Conservation (phyloP, 2,888 invertebrate genomes). For the Trissolcus brochymenae region DNA sequence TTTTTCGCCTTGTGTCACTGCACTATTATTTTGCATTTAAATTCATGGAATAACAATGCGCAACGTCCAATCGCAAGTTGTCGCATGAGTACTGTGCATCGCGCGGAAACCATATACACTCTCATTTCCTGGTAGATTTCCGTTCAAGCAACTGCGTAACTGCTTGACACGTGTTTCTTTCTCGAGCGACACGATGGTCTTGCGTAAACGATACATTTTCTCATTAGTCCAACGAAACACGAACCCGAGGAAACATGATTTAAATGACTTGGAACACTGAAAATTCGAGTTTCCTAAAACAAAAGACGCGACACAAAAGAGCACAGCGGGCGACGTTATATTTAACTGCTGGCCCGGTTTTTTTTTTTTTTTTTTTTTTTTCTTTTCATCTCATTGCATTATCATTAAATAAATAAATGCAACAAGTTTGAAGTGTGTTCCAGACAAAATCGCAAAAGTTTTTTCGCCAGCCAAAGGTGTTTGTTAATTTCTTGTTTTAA, state of each 20-base stretch:
- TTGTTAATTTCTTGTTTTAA: constrained; percentile 23
- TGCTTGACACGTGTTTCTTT: constrained; percentile 57
- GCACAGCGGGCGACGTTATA: not conserved
- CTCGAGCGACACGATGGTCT: constrained; percentile 37
- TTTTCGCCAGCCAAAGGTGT: constrained; percentile 1
- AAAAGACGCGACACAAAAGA: constrained; percentile 10
- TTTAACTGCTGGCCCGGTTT: not conserved
- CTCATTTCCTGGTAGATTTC: constrained; percentile 53
- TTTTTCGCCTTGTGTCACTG: constrained; percentile 15
- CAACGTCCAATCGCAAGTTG: constrained; percentile 64
- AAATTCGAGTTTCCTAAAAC: constrained; percentile 25
- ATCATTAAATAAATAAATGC: constrained; percentile 34
- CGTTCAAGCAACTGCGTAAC: constrained; percentile 50
- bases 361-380: no score
- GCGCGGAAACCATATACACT: constrained; percentile 19
- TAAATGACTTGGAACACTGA: constrained; percentile 24
- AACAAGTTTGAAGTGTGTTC: constrained; percentile 20
- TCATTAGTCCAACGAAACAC: constrained; percentile 52
- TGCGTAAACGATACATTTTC: constrained; percentile 40
- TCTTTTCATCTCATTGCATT: constrained; percentile 3
- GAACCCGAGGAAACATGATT: constrained; percentile 31
- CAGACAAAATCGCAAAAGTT: not conserved
- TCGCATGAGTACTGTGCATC: constrained; percentile 57
- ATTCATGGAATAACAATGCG: constrained; percentile 74
- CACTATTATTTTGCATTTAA: constrained; percentile 68